Evolutionary conservation across 2,113 vertebrate species (phyloP).

Genomic region (Tyrannus savana): DNA sequence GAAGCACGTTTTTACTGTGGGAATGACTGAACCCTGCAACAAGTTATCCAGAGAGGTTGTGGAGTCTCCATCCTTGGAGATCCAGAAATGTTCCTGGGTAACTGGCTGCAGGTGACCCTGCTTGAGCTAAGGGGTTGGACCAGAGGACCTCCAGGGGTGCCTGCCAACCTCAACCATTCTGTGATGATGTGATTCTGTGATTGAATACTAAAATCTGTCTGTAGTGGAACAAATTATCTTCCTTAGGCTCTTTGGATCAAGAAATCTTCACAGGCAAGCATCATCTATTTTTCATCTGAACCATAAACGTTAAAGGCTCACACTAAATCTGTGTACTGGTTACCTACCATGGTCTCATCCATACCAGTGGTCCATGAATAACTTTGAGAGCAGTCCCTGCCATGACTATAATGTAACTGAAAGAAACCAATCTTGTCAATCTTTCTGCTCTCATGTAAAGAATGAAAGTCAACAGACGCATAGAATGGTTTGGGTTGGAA

Average conservation of each 20-base stretch:
- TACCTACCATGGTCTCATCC: neutral
- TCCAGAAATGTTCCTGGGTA: neutral
- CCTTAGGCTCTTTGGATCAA: neutral
- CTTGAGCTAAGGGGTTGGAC: accelerated
- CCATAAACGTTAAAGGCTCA: neutral
- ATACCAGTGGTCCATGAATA: neutral
- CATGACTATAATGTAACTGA: neutral
- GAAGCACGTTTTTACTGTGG: neutral
- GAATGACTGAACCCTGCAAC: neutral
- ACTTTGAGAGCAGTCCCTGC: neutral
- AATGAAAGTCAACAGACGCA: neutral
- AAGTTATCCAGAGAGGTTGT: neutral
- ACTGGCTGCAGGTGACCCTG: neutral
- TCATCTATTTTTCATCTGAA: neutral
- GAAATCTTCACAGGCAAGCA: neutral
- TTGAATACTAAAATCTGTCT: neutral
- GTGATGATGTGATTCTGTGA: neutral
- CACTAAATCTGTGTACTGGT: neutral
- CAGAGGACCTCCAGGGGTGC: neutral
- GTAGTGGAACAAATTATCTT: neutral
- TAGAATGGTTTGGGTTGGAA: neutral
- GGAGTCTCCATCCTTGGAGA: neutral
- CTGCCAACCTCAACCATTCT: neutral
- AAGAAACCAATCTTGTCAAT: neutral
- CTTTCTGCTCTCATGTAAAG: neutral